Conservation (phyloP, 2,797 vertebrate species). For the Anguilla obscura region DNA sequence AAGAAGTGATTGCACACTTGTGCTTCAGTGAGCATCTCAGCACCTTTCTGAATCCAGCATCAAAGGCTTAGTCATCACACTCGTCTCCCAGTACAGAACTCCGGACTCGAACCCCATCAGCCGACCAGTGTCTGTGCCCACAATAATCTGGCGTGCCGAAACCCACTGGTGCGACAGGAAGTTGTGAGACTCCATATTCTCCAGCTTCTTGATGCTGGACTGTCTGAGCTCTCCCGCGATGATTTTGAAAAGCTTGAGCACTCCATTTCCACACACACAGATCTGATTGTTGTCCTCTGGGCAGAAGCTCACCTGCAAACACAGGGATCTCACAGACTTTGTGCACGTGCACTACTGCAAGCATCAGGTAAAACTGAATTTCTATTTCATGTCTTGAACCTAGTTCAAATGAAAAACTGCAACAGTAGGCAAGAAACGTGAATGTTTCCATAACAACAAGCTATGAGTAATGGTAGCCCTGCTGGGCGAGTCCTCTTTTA, state of each 20-base stretch:
- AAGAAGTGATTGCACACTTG: neutral
- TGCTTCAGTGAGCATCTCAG: neutral
- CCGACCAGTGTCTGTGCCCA: slow-evolving; percentile 82
- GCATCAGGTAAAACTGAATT: neutral
- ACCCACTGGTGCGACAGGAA: slow-evolving; percentile 87
- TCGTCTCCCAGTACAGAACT: slow-evolving; percentile 78
- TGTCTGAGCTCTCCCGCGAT: slow-evolving; percentile 82
- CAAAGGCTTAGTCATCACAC: slow-evolving; percentile 27
- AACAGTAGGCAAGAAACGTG: neutral
- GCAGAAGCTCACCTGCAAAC: slow-evolving; percentile 85
- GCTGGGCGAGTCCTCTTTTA: neutral
- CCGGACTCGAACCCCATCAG: slow-evolving; percentile 84
- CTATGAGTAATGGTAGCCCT: neutral
- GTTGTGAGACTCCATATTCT: slow-evolving; percentile 69
- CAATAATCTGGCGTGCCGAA: slow-evolving; percentile 74
- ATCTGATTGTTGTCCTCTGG: slow-evolving; percentile 84
- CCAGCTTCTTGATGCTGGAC: slow-evolving; percentile 74
- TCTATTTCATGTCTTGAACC: neutral
- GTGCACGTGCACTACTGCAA: neutral
- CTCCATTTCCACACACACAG: slow-evolving; percentile 81
- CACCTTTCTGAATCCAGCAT: slow-evolving; percentile 59
- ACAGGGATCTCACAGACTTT: neutral
- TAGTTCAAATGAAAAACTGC: neutral
- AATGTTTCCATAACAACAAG: neutral
- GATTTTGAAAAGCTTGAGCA: slow-evolving; percentile 86